These are phyloP conservation scores for Prorops nasuta DNA, from an alignment of 1,140 invertebrate species.

Conservation along the genomic window DNA sequence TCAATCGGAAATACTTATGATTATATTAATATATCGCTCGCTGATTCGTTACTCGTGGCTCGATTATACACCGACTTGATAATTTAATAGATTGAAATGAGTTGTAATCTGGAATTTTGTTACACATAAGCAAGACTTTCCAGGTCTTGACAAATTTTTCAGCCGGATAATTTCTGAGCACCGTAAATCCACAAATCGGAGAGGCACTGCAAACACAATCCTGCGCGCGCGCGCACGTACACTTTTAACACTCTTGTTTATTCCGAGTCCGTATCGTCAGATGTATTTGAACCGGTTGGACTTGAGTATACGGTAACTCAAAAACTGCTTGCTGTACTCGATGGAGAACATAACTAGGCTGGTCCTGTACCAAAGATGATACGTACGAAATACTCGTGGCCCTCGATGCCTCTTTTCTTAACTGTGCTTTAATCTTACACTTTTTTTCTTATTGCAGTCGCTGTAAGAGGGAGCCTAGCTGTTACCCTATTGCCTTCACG, in stretches of 20 bases:
- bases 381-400: constrained; percentile 12
- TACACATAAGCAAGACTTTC: constrained; percentile 17
- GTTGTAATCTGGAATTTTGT: too few relatives aligned
- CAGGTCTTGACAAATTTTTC: constrained; percentile 12
- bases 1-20: too few relatives aligned
- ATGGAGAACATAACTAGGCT: constrained; percentile 54
- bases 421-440: too few relatives aligned
- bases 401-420: too few relatives aligned
- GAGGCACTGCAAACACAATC: constrained; percentile 17
- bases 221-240: constrained; percentile 24
- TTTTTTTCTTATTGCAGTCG: too few relatives aligned
- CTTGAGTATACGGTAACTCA: constrained; percentile 57
- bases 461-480: too few relatives aligned
- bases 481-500: too few relatives aligned
- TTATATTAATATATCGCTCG: too few relatives aligned
- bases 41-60: too few relatives aligned
- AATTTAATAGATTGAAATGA: too few relatives aligned
- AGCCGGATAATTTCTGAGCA: constrained; percentile 3
- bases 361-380: constrained; percentile 11
- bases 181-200: constrained; percentile 20
- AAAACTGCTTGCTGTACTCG: constrained; percentile 57
- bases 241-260: constrained; percentile 31
- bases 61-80: too few relatives aligned
- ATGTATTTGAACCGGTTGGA: constrained; percentile 57
- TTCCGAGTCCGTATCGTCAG: constrained; percentile 58